Evolutionary conservation across 2,113 vertebrate genomes (phyloP).

Genomic region (Panthera uncia): DNA sequence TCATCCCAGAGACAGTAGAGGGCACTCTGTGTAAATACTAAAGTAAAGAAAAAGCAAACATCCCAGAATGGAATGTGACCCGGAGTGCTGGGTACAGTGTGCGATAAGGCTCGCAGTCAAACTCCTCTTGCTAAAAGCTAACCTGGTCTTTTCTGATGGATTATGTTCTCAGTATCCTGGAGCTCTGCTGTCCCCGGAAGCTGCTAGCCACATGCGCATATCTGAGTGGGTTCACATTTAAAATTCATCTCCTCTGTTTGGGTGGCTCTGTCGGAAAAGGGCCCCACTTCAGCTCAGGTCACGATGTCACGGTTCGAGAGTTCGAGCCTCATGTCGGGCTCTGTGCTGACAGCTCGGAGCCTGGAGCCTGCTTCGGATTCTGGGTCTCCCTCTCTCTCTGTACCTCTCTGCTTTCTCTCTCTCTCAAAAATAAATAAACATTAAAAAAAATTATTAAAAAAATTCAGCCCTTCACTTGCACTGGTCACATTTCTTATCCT

Average conservation of each 20-base stretch:
- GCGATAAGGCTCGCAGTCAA: accelerated
- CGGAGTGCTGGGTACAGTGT: accelerated
- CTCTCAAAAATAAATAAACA: too few species aligned
- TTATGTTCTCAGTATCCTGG: neutral
- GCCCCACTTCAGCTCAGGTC: too few species aligned
- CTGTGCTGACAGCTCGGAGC: too few species aligned
- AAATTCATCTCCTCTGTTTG: neutral
- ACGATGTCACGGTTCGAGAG: too few species aligned
- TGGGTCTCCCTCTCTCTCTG: too few species aligned
- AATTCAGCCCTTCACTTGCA: neutral
- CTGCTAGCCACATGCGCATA: neutral
- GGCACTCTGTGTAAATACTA: neutral
- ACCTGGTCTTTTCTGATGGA: neutral
- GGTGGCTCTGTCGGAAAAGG: too few species aligned
- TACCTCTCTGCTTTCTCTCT: too few species aligned
- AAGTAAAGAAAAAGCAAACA: neutral
- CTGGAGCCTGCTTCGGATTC: too few species aligned
- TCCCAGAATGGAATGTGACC: neutral
- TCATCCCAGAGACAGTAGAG: neutral
- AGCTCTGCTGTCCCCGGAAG: neutral
- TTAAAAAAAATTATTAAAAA: neutral
- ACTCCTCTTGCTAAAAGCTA: neutral
- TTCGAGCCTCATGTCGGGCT: too few species aligned
- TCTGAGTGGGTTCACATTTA: neutral
- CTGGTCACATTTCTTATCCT: neutral